Conservation (phyloP, 1,140 invertebrate genomes). For the Drosophila lini region DNA sequence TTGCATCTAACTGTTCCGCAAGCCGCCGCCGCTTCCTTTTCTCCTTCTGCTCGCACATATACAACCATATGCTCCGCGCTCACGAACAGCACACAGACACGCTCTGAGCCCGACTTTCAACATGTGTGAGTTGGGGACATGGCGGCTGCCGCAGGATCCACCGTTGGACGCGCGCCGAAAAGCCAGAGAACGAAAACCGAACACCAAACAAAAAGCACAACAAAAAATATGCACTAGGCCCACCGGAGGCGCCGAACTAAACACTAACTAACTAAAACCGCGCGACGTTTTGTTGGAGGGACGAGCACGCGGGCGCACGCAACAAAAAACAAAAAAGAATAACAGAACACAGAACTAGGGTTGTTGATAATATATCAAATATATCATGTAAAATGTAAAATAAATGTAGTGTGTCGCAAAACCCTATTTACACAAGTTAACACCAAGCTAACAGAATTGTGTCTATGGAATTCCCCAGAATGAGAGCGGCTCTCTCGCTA, state of each 20-base stretch:
- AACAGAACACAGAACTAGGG: too few relatives aligned
- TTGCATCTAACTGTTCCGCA: conserved; percentile 25
- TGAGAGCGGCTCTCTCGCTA: too few relatives aligned
- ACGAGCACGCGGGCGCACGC: not conserved
- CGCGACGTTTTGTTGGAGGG: not conserved
- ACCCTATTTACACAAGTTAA: too few relatives aligned
- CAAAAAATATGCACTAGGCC: conserved; percentile 19
- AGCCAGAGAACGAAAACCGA: too few relatives aligned
- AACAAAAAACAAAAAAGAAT: not conserved
- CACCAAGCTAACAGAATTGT: too few relatives aligned
- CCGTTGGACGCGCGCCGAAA: conserved; percentile 4
- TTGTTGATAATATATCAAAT: too few relatives aligned
- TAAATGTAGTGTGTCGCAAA: too few relatives aligned
- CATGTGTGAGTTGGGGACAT: conserved; percentile 1
- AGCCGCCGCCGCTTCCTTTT: not conserved
- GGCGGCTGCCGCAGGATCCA: conserved; percentile 6
- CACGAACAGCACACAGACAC: conserved; percentile 4
- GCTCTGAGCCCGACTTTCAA: conserved; percentile 38
- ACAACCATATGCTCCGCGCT: conserved; percentile 8
- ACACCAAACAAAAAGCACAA: conserved; percentile 39
- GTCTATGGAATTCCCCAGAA: too few relatives aligned
- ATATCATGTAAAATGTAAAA: too few relatives aligned
- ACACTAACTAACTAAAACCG: conserved; percentile 4
- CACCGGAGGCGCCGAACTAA: conserved; percentile 8
- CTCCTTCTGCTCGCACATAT: conserved; percentile 9